Conservation (phyloP, 1,140 invertebrate genomes). For the Trichonephila clavata region DNA sequence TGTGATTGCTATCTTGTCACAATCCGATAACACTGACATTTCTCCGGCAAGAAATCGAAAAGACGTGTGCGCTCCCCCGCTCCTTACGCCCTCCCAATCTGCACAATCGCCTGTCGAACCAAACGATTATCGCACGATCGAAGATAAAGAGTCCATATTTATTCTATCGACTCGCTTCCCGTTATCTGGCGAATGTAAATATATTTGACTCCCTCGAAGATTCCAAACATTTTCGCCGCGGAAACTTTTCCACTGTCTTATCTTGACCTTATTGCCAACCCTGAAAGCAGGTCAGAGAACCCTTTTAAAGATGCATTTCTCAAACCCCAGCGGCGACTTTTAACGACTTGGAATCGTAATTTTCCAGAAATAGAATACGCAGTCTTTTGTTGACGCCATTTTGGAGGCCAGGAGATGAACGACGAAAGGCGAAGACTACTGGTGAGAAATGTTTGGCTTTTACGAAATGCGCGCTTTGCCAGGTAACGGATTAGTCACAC, state of each 20-base stretch:
- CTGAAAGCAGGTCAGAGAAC: background rate
- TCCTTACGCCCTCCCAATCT: background rate
- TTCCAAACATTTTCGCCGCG: background rate
- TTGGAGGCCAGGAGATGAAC: too few relatives aligned
- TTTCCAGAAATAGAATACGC: too few relatives aligned
- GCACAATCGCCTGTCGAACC: background rate
- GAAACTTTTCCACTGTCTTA: background rate
- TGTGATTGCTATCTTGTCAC: too few relatives aligned
- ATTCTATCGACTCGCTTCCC: background rate
- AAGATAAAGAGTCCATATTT: background rate
- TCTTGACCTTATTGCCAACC: background rate
- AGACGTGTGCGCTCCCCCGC: background rate
- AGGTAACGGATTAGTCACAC: too few relatives aligned
- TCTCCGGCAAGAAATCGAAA: background rate
- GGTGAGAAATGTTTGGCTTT: too few relatives aligned
- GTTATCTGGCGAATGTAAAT: conserved; percentile 24
- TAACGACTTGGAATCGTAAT: too few relatives aligned
- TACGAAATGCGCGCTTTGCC: too few relatives aligned
- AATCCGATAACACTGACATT: background rate
- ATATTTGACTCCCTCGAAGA: conserved; percentile 16
- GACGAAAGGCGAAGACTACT: too few relatives aligned
- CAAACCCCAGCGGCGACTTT: too few relatives aligned
- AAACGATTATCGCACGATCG: conserved; percentile 14
- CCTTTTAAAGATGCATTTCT: background rate
- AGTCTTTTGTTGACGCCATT: too few relatives aligned